Evolutionary conservation across 2,797 vertebrate genomes (phyloP).

Genomic region (Parauchenoglanis punctatus): DNA sequence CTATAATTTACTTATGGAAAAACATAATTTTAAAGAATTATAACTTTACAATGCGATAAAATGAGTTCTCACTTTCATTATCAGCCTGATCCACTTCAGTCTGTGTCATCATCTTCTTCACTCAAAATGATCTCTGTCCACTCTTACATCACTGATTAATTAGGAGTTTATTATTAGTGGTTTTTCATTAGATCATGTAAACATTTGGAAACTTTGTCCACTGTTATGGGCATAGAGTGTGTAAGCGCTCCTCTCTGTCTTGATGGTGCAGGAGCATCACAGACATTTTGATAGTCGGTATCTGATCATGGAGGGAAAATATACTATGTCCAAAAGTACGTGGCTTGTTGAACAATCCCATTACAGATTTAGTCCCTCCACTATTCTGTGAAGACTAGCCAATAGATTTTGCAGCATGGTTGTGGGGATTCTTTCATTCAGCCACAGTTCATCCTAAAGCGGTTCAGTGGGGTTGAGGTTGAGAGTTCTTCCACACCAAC

Average conservation of each 20-base stretch:
- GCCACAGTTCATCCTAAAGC: neutral
- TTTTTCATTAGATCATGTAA: neutral
- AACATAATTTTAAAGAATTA: neutral
- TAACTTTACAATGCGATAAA: neutral
- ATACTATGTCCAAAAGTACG: neutral
- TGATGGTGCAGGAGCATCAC: neutral
- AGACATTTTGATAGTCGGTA: neutral
- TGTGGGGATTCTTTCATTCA: neutral
- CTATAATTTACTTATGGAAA: neutral
- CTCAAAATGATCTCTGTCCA: neutral
- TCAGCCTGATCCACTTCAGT: neutral
- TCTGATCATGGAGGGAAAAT: neutral
- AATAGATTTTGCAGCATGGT: neutral
- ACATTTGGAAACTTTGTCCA: neutral
- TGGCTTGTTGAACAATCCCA: neutral
- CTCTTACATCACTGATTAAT: neutral
- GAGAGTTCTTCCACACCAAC: neutral
- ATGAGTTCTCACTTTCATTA: neutral
- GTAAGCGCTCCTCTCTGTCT: neutral
- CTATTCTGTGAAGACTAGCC: neutral
- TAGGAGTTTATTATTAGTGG: neutral
- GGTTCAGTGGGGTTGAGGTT: neutral
- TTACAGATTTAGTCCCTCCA: neutral
- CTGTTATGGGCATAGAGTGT: neutral
- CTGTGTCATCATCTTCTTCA: neutral